Base-by-base conservation (phyloP, 1,140 invertebrate species). In the Thaumatotibia leucotreta region DNA sequence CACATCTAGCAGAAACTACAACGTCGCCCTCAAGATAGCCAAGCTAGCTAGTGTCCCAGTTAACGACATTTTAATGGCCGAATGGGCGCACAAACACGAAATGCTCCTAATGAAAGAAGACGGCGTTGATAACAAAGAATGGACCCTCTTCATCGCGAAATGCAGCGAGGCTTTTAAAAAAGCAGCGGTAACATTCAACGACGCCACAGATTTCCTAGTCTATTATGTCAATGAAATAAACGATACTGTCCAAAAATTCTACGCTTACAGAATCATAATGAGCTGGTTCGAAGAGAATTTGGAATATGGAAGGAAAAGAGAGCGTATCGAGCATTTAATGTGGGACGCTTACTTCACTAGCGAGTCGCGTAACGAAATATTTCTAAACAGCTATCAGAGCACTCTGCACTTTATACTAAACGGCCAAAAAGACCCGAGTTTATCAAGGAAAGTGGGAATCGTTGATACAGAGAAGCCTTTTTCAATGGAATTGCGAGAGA, bases 141-240 rank as follows among this genome's bases (percentile, higher is more conserved):
- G 89, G 6, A 86, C 88, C 11, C 52, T 80, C 1, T 94, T 94
- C 76, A 93, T 94, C 86, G 86, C 88, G 9, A 80, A 92, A 68
- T 94, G 93, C 72, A 91, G 93, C 58, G 72, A 84, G 65, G 91
- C 92, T 63, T 94, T 95, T 67, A 89, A 92, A 74, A 84, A 91
- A 65, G 87, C 92, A 32, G 75, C 92, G 1, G 92, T 95, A 0
- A 73, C 86, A 5, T 91, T 92, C 39, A 82, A 92, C 67, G 82
- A 89, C 39, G 92, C 92, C 6, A 91, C 92, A 8, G 82, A 92
- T 72, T 94, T 94, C 83, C 92, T 94, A 17, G 81, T 92, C 4
- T 75, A 91, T 33, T 86, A 92, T 67, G 85, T 91, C 2, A 87
- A 92, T 39, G 88, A 91, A 69, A 89, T 93, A 29, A 69, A 68